Percentiles rank a stretch among this genome's conserved stretches.
phyloP scores from a whole-genome alignment of 53 echinoderm and acorn worm species.

The Holothuria leucospilota region DNA sequence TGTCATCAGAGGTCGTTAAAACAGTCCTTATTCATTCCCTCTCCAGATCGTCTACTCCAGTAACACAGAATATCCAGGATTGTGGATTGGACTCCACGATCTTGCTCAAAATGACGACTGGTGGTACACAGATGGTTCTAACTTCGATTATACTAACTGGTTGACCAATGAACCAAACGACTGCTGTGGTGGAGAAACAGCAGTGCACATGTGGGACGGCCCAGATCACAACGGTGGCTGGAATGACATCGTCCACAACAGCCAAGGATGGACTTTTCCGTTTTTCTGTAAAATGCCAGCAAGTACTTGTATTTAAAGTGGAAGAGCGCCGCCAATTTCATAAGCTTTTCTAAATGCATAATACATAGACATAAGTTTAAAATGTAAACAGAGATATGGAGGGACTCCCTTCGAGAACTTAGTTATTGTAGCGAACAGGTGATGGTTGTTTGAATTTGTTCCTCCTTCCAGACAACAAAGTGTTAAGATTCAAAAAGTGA shows the following conservation, averaged over 20 bases:
- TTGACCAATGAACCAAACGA: background rate
- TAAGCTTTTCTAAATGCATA: too few species aligned
- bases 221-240: constrained; percentile 3
- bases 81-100: constrained; percentile 22
- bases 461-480: too few species aligned
- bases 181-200: constrained; percentile 7
- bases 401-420: too few species aligned
- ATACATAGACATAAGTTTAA: too few species aligned
- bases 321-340: background rate
- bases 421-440: too few species aligned
- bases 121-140: background rate
- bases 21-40: background rate
- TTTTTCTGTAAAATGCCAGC: constrained; percentile 3
- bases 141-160: background rate
- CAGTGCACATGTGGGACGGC: background rate
- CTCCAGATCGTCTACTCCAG: background rate
- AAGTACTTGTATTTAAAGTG: background rate
- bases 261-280: background rate
- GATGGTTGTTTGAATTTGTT: too few species aligned
- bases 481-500: too few species aligned
- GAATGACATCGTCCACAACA: constrained; percentile 14
- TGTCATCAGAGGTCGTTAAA: too few species aligned
- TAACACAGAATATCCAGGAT: background rate
- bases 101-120: background rate
- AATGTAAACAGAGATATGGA: too few species aligned